Base-by-base conservation (phyloP, 1,140 invertebrate genomes). In the Camponotus floridanus region DNA sequence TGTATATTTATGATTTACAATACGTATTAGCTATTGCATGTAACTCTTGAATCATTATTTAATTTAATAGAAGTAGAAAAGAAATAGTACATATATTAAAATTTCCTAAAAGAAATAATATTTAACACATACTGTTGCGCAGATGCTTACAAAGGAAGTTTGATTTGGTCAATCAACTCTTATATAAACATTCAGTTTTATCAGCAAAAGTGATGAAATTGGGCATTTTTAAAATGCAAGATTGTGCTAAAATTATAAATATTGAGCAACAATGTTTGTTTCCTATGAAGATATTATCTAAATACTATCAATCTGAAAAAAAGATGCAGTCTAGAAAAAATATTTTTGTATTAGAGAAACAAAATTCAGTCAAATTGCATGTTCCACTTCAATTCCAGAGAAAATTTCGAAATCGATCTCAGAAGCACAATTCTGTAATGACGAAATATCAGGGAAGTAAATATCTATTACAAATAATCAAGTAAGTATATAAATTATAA, bases 101-200 rank as follows among this genome's bases (percentile, higher is more conserved):
- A 51, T 51, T 36, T 36, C 2, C 48, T 18, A 51, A 21, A 51
- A 18, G 6, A 2, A 76, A 48, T 48, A 48, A 59, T 57, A 21
- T 59, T 5, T 57, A 39, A 74, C 18, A 59, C 31, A 48, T 36
- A 2, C 11, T 31, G 13, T 65, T 55, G 15, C 65, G 0, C 57
- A 90, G 89, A 13, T 86, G 65, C 6, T 5, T 90, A 9, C 36
- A 48, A 61, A n/a, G 11, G 0, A 74, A 62, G 61, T 90, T 90
- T 13, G 8, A 51, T 42, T 11, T 42, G 3, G 33, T 70, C 5
- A 90, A 90, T 3, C 33, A 68, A 9, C 33, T 86, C 0, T 21
- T 90, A 1, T 9, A 3, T 7, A 31, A 79, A 11, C 36, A 9
- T 9, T 57, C 18, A 18, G 13, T n/a, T 9, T 26, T 15, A 31